Evolutionary conservation across 2,113 vertebrate species (phyloP).

Genomic region (Mustela lutreola): DNA sequence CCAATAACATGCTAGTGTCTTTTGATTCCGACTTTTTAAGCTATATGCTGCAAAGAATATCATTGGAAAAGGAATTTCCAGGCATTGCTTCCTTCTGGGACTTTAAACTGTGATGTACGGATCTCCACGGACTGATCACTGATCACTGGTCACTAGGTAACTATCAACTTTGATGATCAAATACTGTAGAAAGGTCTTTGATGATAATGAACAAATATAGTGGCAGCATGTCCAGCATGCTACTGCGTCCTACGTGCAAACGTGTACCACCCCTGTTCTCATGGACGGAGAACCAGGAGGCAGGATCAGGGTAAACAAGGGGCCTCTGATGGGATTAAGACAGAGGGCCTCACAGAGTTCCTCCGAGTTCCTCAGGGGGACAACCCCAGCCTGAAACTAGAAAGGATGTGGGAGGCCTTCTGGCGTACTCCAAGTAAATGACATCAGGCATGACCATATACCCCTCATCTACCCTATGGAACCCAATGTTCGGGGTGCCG

Average conservation of each 20-base stretch:
- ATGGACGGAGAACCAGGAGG: neutral
- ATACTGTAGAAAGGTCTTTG: neutral
- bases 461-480: neutral
- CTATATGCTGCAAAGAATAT: neutral
- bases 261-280: fast-evolving
- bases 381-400: neutral
- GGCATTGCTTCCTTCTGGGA: neutral
- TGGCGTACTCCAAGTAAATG: neutral
- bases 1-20: neutral
- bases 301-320: neutral
- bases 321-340: neutral
- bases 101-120: neutral
- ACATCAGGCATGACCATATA: neutral
- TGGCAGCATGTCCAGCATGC: neutral
- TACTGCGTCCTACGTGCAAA: too few relatives aligned
- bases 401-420: neutral
- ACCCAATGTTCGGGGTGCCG: neutral
- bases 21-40: neutral
- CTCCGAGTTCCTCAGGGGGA: too few relatives aligned
- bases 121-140: neutral
- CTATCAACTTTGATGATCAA: neutral
- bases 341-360: too few relatives aligned
- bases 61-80: neutral
- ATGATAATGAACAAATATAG: neutral
- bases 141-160: neutral